Conservation (phyloP, 2,888 invertebrate genomes). For the Orchesella flavescens region DNA sequence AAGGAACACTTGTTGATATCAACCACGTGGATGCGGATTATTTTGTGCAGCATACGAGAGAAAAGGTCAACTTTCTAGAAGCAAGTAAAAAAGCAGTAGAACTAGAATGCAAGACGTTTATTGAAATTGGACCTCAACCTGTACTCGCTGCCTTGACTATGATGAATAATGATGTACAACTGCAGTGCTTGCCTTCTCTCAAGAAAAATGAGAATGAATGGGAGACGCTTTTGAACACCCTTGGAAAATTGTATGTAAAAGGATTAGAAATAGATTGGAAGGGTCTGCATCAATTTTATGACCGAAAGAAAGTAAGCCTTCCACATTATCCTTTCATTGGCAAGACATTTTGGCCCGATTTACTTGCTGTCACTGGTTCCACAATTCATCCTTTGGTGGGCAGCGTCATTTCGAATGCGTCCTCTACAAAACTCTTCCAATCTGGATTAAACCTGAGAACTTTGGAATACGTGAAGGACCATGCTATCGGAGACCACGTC, state of each 20-base stretch:
- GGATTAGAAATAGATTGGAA: constrained; percentile 43
- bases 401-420: constrained; percentile 3
- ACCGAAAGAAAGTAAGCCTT: constrained; percentile 25
- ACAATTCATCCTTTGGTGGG: constrained; percentile 42
- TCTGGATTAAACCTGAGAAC: background rate
- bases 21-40: background rate
- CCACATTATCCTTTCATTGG: constrained; percentile 56
- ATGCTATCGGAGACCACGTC: constrained; percentile 26
- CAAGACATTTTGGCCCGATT: constrained; percentile 37
- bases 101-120: constrained; percentile 33
- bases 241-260: constrained; percentile 37
- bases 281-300: constrained; percentile 24
- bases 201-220: constrained; percentile 24
- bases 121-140: constrained; percentile 68
- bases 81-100: constrained; percentile 16
- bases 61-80: constrained; percentile 1
- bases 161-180: constrained; percentile 11
- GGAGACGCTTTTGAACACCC: constrained; percentile 18
- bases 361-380: background rate
- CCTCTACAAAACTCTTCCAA: constrained; percentile 1
- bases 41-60: constrained; percentile 22
- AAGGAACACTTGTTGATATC: background rate
- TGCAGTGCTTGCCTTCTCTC: constrained; percentile 34
- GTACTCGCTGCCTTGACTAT: constrained; percentile 45
- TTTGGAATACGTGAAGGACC: constrained; percentile 27